Base-by-base conservation (phyloP, 2,113 vertebrate genomes). In the Prionailurus bengalensis region DNA sequence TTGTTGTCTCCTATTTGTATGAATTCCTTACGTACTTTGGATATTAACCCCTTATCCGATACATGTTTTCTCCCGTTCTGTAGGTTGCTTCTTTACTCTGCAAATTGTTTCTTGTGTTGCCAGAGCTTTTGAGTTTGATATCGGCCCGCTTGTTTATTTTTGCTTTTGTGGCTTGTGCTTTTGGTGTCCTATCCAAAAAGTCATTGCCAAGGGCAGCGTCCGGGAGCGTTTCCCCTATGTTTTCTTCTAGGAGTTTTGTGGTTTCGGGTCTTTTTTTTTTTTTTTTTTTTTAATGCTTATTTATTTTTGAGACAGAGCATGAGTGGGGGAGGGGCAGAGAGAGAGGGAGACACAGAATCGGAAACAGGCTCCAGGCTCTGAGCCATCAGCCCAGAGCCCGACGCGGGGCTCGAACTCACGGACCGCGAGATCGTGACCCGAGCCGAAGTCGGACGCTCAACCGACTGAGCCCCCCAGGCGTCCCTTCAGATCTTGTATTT, bases 311-410 rank as follows among this genome's bases (percentile, higher is more conserved):
- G 45, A 45, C 45, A 45, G 45, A 9, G 45, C 45, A 45, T 9
- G 45, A 45, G 6, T 7, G 5, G 42, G 42, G 45, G 45, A 45
- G 45, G 45, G 45, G 7, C 45, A 9, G 45, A 45, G 45, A 45
- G 45, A 9, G 8, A 9, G 45, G 8, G 45, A 1, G 45, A 45
- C 45, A 45, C 45, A 45, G 45, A 45, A 45, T 45, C 45, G 0
- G 0, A 9, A 45, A 0, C 45, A 45, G 45, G 45, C 45, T 45
- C 45, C 45, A 1, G 45, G 45, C 45, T 9, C 45, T 0, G 8
- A 45, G 45, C 45, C 1, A 1, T 9, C 45, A 9, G 45, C 45
- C 1, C 45, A 45, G 45, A 45, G 45, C 45, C 7, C 1, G 0
- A 45, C 8, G 45, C 8, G 7, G 45, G 45, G 45, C 45, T 45